These are phyloP conservation scores for Clarias fuscus DNA, from an alignment of 2,797 vertebrate species.

Conservation along the genomic window DNA sequence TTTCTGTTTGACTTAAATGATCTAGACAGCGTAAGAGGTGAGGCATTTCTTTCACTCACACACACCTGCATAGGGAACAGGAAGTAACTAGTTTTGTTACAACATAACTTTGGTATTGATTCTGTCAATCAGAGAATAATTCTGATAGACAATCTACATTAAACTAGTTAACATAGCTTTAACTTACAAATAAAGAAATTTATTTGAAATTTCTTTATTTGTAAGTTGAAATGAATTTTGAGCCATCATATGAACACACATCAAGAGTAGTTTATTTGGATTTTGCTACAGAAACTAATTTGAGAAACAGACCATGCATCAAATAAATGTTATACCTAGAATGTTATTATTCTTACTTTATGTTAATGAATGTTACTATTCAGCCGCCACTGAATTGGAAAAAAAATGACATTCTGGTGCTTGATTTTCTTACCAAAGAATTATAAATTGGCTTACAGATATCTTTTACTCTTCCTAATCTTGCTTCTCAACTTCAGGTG, in stretches of 20 bases:
- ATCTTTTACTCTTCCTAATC: neutral
- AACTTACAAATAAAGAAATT: too few relatives aligned
- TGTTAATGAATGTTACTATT: neutral
- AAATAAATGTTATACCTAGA: neutral
- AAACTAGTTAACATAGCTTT: neutral
- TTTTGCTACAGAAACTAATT: neutral
- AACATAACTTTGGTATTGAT: neutral
- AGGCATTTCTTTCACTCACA: neutral
- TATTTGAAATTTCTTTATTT: too few relatives aligned
- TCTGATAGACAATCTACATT: neutral
- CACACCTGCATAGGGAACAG: slow-evolving; percentile 30
- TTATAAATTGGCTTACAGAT: neutral
- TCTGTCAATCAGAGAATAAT: neutral
- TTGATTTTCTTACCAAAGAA: neutral
- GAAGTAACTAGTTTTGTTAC: slow-evolving; percentile 14
- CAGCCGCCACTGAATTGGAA: neutral
- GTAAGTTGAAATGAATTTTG: too few relatives aligned
- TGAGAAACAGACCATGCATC: neutral
- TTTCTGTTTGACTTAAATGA: slow-evolving; percentile 24
- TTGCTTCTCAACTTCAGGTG: neutral
- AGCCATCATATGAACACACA: neutral
- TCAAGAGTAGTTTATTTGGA: neutral
- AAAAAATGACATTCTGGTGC: neutral
- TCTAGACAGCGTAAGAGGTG: slow-evolving; percentile 10
- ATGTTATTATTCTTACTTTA: neutral